Base-by-base conservation (phyloP, 2,888 invertebrate genomes). In the Criorhina ranunculi region DNA sequence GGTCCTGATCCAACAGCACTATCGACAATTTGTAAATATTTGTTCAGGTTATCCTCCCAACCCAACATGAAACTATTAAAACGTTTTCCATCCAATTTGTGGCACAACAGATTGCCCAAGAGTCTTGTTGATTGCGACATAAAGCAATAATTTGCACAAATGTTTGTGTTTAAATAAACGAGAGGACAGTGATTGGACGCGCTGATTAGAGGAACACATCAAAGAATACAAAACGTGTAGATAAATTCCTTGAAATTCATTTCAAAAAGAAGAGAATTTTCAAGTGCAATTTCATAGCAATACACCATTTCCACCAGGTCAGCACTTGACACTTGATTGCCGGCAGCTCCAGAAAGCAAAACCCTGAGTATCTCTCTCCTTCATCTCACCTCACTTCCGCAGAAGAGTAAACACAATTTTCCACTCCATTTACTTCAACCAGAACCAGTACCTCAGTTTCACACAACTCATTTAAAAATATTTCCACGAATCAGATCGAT, bases 401-500 rank as follows among this genome's bases (percentile, higher is more conserved):
- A 19, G 46, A 70, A 70, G 24, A 44, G 69, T 70, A 70, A 70
- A 57, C 69, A 70, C 24, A 70, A 59, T 46, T 57, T 57, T 57
- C 51, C 69, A 70, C 46, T 70, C 46, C 57, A 70, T 70, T 70
- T 70, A 57, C 17, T 24, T n/a, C 31, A 12, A 59, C 40, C 31
- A 31, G 44, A 57, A 57, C 57, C 46, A 70, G 44, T 46, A 46
- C 57, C 46, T 57, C 33, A 29, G 69, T 72, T n/a, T n/a, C n/a
- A n/a, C 64, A 75, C 29, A 75, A 55, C 17, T 64, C 55, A 55
- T 75, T 73, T 12, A 24, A 67, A 73, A 73, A 42, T 67, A 51
- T 40, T 51, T 51, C 70, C 37, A 67, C 76, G 67, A 59, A 33
- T 59, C 76, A 49, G 33, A 59, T 67, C 76, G 76, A 59, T 67